Evolutionary conservation across 2,888 invertebrate genomes (phyloP), one percentile per base, ranked within the genome.

Genomic region (Caenorhabditis macrosperma): DNA sequence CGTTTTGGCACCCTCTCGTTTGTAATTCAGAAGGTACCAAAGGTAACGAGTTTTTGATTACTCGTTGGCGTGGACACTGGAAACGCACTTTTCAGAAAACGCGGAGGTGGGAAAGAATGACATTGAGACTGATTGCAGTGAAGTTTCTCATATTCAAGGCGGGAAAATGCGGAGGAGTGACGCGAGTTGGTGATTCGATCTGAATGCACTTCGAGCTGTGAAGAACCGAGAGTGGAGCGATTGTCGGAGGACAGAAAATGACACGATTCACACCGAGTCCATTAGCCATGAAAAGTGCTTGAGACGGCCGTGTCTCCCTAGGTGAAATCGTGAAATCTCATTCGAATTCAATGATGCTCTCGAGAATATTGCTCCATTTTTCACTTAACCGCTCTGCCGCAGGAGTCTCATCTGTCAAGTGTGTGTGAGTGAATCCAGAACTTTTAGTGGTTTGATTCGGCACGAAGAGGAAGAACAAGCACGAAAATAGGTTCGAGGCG

Each of bases 291-390:
- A 71, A 77, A 77, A 69, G 68, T 63, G 68, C 69, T 63, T 64
- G 77, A 69, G 64, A 77, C 48, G 64, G 28, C 30, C 46, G 50
- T 71, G 78, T 78, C 59, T 72, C 78, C 77, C 68, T 78, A 78
- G 78, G 78, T 78, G 78, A 77, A 77, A 69, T 64, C 50, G 50
- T 59, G 61, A 78, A 78, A 78, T 72, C 78, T 78, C 78, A 78
- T 78, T 72, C 66, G 66, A 78, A 78, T 71, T 71, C 78, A 66
- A 78, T 78, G 78, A 78, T 71, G 78, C 78, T 78, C 78, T 78
- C 78, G 71, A 78, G 78, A 59, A 71, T 64, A 64, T 59, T 59
- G 61, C 69, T 54, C 55, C 68, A 26, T 76, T 76, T 68, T 68
- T 63, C 76, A 63, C 68, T 68, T 54, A 68, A 67, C 60, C 63